Percentiles rank a stretch among this genome's conserved stretches.
Evolutionary conservation across 1,140 invertebrate genomes (phyloP).

Genomic region (Pararge aegeria): DNA sequence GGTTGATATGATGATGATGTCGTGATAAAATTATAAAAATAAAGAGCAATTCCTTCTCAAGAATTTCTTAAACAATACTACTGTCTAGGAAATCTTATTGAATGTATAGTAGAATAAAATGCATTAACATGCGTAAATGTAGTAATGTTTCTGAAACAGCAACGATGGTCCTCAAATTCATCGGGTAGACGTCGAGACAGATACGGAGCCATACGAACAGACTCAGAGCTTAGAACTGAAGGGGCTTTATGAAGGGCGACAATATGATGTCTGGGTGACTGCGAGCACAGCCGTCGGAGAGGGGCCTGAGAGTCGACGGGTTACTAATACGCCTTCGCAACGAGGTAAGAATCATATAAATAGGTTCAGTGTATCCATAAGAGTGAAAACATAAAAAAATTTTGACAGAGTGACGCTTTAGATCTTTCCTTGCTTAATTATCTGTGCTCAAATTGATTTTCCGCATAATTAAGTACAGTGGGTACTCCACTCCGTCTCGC

Average conservation of each 20-base stretch:
- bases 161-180: slow-evolving; percentile 66
- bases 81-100: no score
- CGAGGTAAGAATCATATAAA: slow-evolving; percentile 49
- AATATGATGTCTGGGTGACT: slow-evolving; percentile 93
- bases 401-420: no score
- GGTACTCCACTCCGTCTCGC: no score
- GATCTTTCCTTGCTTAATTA: no score
- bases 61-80: no score
- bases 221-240: slow-evolving; percentile 80
- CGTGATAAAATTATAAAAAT: no score
- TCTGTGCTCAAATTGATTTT: no score
- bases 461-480: no score
- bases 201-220: slow-evolving; percentile 51
- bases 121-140: no score
- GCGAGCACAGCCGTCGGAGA: slow-evolving; percentile 91
- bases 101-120: no score
- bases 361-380: not conserved
- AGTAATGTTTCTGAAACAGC: slow-evolving; percentile 27
- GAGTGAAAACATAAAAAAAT: not conserved
- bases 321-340: slow-evolving; percentile 65
- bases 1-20: no score
- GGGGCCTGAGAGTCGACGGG: slow-evolving; percentile 80
- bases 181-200: slow-evolving; percentile 50
- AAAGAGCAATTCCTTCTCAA: no score
- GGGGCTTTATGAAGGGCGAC: slow-evolving; percentile 83